Evolutionary conservation across 2,113 vertebrate species (phyloP).

Genomic region (Anser brachyrhynchus): DNA sequence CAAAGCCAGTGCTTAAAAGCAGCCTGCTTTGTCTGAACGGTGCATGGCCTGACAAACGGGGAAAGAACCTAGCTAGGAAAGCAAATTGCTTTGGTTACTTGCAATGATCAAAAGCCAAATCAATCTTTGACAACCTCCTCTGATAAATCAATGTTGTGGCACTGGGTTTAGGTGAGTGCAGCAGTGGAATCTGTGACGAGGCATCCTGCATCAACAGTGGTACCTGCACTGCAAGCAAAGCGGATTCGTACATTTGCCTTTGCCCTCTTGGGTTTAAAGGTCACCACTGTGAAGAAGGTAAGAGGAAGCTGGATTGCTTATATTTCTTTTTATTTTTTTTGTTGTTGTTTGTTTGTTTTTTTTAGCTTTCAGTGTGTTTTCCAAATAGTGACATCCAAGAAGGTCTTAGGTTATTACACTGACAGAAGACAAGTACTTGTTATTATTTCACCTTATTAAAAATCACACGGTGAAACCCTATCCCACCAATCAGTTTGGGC

Average conservation of each 20-base stretch:
- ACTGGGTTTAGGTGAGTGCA: slow-evolving; percentile 87
- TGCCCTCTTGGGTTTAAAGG: slow-evolving; percentile 94
- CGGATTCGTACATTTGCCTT: slow-evolving; percentile 91
- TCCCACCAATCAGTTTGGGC: neutral
- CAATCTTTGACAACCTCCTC: neutral
- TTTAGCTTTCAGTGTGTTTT: neutral
- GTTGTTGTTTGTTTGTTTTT: neutral
- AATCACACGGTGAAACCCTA: neutral
- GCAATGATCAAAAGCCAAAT: neutral
- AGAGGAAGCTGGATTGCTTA: slow-evolving; percentile 48
- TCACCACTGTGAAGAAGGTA: slow-evolving; percentile 90
- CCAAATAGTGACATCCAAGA: neutral
- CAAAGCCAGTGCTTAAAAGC: neutral
- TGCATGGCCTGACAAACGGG: neutral
- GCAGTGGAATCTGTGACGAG: slow-evolving; percentile 86
- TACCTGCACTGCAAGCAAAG: slow-evolving; percentile 83
- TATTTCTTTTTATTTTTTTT: neutral
- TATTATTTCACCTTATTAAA: neutral
- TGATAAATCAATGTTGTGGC: neutral
- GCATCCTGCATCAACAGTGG: slow-evolving; percentile 88
- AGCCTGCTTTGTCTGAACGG: neutral
- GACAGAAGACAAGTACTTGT: neutral
- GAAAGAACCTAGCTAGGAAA: neutral
- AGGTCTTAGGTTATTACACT: neutral
- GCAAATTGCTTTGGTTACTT: neutral